Evolutionary conservation across 2,113 vertebrate species (phyloP).

Genomic region (Ammospiza nelsoni): DNA sequence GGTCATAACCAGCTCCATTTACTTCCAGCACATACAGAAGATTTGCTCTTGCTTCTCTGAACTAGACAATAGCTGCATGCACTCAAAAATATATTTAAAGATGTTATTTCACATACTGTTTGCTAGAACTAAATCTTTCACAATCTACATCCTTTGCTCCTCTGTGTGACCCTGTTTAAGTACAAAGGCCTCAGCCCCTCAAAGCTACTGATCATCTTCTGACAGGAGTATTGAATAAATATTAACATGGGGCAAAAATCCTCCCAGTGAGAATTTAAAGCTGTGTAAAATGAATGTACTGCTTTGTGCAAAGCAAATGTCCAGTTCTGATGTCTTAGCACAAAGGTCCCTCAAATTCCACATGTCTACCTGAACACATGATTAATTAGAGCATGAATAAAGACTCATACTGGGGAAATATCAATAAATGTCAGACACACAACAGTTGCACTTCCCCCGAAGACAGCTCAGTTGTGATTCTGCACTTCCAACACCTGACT

Average conservation of each 20-base stretch:
- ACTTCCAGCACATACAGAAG: not conserved
- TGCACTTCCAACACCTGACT: not conserved
- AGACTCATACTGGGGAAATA: not conserved
- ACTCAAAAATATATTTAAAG: not conserved
- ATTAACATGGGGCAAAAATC: not conserved
- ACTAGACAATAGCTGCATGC: not conserved
- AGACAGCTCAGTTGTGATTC: not conserved
- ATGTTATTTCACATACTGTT: not conserved
- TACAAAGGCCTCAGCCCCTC: not conserved
- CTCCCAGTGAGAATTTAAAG: not conserved
- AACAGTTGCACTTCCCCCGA: not conserved
- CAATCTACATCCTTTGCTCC: not conserved
- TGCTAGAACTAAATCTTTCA: not conserved
- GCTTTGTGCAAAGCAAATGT: not conserved
- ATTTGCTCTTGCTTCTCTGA: not conserved
- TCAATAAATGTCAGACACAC: not conserved
- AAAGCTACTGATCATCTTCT: not conserved
- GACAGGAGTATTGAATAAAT: not conserved
- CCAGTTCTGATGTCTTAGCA: not conserved
- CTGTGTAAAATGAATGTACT: not conserved
- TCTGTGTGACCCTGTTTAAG: not conserved
- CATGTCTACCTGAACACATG: not conserved
- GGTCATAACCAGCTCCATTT: not conserved
- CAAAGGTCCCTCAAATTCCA: not conserved
- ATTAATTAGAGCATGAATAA: not conserved